These are phyloP conservation scores for Hirtodrosophila cameraria DNA, from an alignment of 2,888 invertebrate genomes.

Conservation along the genomic window DNA sequence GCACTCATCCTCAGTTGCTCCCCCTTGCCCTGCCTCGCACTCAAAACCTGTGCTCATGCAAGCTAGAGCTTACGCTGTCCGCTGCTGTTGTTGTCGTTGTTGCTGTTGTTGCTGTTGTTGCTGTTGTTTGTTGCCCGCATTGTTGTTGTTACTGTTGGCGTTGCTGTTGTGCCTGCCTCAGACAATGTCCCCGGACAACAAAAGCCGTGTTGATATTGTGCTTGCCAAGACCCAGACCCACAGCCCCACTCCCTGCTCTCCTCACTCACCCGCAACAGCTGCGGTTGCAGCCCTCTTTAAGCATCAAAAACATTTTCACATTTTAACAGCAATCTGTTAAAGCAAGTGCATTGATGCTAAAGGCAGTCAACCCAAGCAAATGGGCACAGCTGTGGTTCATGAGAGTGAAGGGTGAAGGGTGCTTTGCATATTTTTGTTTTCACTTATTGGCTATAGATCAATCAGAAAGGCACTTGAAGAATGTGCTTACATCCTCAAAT, in stretches of 20 bases:
- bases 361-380: constrained; percentile 6
- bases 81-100: constrained; percentile 5
- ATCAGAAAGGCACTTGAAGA: too few relatives aligned
- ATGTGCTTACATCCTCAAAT: too few relatives aligned
- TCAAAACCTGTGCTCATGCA: constrained; percentile 1
- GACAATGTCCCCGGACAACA: constrained; percentile 72
- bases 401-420: too few relatives aligned
- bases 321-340: constrained; percentile 41
- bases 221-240: constrained; percentile 42
- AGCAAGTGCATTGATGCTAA: constrained; percentile 23
- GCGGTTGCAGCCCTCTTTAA: constrained; percentile 35
- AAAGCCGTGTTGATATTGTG: constrained; percentile 59
- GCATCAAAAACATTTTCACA: constrained; percentile 22
- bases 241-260: constrained; percentile 5
- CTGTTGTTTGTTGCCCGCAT: constrained; percentile 40
- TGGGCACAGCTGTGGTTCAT: neutral
- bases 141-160: constrained; percentile 49
- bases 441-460: too few relatives aligned
- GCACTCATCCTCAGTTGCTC: constrained; percentile 32
- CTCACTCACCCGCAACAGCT: neutral
- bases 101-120: constrained; percentile 14
- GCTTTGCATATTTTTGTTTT: too few relatives aligned
- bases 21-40: neutral
- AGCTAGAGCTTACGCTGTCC: constrained; percentile 20
- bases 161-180: constrained; percentile 45